Evolutionary conservation across 1,140 invertebrate species (phyloP).

Genomic region (Lordiphosa collinella): DNA sequence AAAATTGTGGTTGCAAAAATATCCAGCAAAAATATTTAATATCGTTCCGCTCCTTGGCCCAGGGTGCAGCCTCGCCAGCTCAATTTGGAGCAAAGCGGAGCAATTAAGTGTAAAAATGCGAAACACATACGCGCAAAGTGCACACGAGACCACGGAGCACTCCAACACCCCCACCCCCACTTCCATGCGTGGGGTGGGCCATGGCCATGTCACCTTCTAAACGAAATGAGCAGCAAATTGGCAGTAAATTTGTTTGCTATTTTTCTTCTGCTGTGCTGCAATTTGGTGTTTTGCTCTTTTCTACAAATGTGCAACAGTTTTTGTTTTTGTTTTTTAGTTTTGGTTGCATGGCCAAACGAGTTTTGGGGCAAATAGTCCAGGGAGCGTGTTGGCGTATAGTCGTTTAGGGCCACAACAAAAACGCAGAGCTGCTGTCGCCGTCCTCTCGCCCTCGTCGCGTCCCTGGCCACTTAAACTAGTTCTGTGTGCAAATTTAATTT

Average conservation of each 20-base stretch:
- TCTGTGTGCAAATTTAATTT: slow-evolving; percentile 71
- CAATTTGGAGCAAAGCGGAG: slow-evolving; percentile 70
- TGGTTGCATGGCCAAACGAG: slow-evolving; percentile 57
- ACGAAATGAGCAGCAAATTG: slow-evolving; percentile 76
- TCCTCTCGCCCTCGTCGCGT: slow-evolving; percentile 7
- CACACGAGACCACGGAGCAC: slow-evolving; percentile 43
- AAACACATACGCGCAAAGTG: slow-evolving; percentile 73
- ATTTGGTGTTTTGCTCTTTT: slow-evolving; percentile 44
- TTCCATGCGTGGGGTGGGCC: slow-evolving; percentile 51
- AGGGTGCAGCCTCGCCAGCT: slow-evolving; percentile 28
- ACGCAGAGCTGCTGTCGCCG: slow-evolving; percentile 10
- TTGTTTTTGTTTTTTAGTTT: slow-evolving; percentile 41
- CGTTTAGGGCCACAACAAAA: slow-evolving; percentile 37
- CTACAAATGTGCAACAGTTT: slow-evolving; percentile 61
- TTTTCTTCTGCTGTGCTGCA: slow-evolving; percentile 54
- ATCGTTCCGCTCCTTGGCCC: neutral
- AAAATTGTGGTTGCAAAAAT: too few relatives aligned
- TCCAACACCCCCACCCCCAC: neutral
- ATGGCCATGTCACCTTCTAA: slow-evolving; percentile 72
- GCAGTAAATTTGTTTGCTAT: slow-evolving; percentile 76
- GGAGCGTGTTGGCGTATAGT: slow-evolving; percentile 11
- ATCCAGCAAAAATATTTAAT: too few relatives aligned
- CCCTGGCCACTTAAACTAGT: slow-evolving; percentile 64
- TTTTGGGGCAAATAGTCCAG: slow-evolving; percentile 53
- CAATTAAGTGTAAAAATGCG: slow-evolving; percentile 77